Evolutionary conservation across 2,113 vertebrate species (phyloP), one percentile per base, ranked within the genome.

Genomic region (Apodemus sylvaticus): DNA sequence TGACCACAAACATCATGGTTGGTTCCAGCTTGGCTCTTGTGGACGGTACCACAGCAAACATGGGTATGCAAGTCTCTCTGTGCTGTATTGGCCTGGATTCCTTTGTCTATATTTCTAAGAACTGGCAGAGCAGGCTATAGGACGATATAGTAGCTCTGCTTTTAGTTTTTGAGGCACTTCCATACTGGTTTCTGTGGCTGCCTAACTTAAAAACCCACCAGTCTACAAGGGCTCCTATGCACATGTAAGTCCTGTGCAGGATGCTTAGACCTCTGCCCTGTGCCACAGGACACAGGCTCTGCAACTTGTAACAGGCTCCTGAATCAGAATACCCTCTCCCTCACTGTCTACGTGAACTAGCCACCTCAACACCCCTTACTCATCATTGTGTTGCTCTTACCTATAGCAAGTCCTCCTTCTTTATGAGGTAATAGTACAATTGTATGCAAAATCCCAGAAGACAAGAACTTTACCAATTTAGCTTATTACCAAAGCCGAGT

Each of bases 301-400:
- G 24, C 26, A 31, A 24, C 13, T 64, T 68, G 9, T 24, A n/a
- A n/a, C n/a, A n/a, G 24, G 24, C 42, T n/a, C 16, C 36, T 68
- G 0, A 4, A 51, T n/a, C n/a, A 71, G 39, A 90, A 17, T 9
- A 73, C 20, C 5, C 45, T 7, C 0, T 24, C 0, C 1, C 20
- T 58, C 39, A 85, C n/a, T 11, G 17, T 55, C n/a, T 73, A 39
- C 4, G 42, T 14, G 55, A 79, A 89, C 83, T 5, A 79, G 58
- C 51, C 79, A 42, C 16, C 53, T 66, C 55, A 20, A 26, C 24
- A 48, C 36, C 36, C 42, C 81, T 48, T 60, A 85, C 4, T 20
- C 74, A 36, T 53, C 60, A 19, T 11, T 17, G 14, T 45, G 66
- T 71, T 53, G 17, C 42, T 92, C 93, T 62, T 48, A 45, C 12